Evolutionary conservation across 2,113 vertebrate species (phyloP), one percentile per base, ranked within the genome.

Genomic region (Tetrao urogallus): DNA sequence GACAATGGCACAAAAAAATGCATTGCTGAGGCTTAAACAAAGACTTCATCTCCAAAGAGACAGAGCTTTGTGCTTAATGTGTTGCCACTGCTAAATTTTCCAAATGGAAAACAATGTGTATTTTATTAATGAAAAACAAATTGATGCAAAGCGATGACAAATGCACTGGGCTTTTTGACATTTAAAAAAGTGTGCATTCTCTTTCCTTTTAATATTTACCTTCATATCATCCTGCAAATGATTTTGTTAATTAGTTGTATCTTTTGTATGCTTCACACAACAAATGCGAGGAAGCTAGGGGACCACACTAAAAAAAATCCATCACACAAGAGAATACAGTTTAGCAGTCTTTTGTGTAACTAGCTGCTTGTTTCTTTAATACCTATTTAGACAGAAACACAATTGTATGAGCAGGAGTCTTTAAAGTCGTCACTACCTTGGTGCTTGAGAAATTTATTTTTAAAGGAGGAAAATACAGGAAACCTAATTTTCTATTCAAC

Each of bases 1-100:
- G 98, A 99, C 98, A 99, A 99, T 98, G 95, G 97, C 97, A 98
- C 98, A 86, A 96, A 98, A 98, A 98, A 97, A 27, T 71, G 69
- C 97, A 97, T 77, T 79, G 4, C 93, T 90, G 50, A 96, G 83
- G 92, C 97, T 96, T 92, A 93, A 98, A 99, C 98, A 99, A 99
- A 99, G 97, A 96, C 93, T 95, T 94, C 96, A 87, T 95, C 95
- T 98, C 96, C 28, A 93, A 92, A 97, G 94, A 97, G 95, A 96
- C 95, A 97, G 97, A 97, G 97, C 96, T 97, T 96, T 64, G 11
- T 40, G 92, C 88, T 79, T 80, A 96, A 96, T 94, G 89, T 75
- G 81, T 97, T 96, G 93, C 84, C 52, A 86, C 94, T 92, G 97
- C 97, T 97, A 97, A 97, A 97, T 98, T 97, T 98, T 98, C 97